Evolutionary conservation across 92 coral and sea anemone species (phyloP).

Genomic region (Palythoa grandiflora): DNA sequence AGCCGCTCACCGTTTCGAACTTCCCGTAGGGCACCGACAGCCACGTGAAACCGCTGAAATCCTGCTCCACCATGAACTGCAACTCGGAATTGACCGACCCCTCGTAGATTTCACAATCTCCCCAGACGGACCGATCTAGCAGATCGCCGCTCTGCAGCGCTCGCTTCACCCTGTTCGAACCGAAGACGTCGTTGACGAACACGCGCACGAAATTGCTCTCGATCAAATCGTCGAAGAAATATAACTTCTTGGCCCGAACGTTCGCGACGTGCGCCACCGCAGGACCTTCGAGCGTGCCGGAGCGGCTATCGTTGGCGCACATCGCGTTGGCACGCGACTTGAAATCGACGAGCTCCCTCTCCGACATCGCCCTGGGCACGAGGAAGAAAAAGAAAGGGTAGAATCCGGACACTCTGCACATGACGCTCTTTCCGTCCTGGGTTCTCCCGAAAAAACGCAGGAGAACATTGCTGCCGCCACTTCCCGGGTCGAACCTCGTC

Average conservation of each 20-base stretch:
- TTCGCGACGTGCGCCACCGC: neutral
- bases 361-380: neutral
- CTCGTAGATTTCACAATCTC: neutral
- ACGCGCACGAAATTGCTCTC: neutral
- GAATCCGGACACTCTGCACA: constrained; percentile 1
- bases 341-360: neutral
- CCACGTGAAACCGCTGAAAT: neutral
- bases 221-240: too few relatives aligned
- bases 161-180: neutral
- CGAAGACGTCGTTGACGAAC: neutral
- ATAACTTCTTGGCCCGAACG: neutral
- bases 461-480: neutral
- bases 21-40: neutral
- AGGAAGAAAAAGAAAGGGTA: neutral
- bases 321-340: neutral
- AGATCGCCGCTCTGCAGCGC: neutral
- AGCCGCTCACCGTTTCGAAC: neutral
- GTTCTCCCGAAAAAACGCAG: neutral
- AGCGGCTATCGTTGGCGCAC: neutral
- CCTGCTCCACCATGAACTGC: neutral
- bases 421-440: neutral
- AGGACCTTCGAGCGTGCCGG: neutral
- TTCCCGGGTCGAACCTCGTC: neutral
- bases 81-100: neutral
- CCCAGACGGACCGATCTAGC: neutral